These are phyloP conservation scores for Acipenser oxyrinchus DNA, from an alignment of 2,797 vertebrate genomes.

Conservation along the genomic window DNA sequence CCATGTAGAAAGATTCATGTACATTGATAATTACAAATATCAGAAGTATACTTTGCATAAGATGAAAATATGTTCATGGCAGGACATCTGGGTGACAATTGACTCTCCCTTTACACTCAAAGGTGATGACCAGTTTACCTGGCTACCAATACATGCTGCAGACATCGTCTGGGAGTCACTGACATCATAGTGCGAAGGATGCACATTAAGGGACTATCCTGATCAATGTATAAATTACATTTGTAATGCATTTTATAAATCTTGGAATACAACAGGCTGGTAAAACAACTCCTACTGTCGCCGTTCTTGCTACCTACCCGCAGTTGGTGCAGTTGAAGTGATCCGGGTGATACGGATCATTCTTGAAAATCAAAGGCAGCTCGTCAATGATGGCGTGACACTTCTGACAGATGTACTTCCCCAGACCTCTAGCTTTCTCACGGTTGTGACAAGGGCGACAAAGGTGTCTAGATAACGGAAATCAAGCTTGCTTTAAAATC, in stretches of 20 bases:
- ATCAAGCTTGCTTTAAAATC: no score
- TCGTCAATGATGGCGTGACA: conserved; percentile 96
- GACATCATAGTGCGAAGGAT: no score
- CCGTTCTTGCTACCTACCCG: conserved; percentile 57
- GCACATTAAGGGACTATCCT: no score
- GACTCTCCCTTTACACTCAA: no score
- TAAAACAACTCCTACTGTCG: no score
- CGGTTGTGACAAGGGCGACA: conserved; percentile 92
- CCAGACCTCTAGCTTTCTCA: conserved; percentile 88
- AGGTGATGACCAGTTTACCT: no score
- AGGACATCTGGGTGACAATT: no score
- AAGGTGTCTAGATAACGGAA: conserved; percentile 65
- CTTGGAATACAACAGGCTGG: no score
- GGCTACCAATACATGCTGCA: no score
- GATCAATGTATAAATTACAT: no score
- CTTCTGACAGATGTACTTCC: conserved; percentile 92
- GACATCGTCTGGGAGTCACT: no score
- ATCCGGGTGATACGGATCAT: conserved; percentile 95
- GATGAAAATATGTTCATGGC: not conserved
- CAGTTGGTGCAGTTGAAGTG: conserved; percentile 97
- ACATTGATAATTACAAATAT: not conserved
- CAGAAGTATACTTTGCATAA: not conserved
- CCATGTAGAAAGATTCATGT: conserved; percentile 3
- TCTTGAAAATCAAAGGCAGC: conserved; percentile 91
- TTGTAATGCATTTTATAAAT: no score